Conservation (phyloP, 37 sponge, comb jelly and placozoan species). For the Ianthella basta region DNA sequence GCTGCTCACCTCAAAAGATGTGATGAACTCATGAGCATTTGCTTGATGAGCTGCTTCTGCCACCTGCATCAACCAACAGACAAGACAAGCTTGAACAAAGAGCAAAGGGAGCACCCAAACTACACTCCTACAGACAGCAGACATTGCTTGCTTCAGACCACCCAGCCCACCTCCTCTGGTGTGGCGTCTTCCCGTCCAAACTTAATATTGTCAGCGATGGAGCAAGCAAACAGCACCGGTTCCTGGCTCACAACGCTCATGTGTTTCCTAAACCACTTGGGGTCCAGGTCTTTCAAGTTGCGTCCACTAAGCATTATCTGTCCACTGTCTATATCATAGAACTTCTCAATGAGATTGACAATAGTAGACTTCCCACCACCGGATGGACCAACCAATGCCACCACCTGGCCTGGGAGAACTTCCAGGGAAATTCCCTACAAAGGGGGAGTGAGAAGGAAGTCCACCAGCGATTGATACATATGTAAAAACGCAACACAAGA, state of each 20-base stretch:
- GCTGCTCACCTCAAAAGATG: conserved; percentile 77
- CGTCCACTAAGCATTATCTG: conserved; percentile 53
- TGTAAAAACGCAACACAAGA: conserved; percentile 15
- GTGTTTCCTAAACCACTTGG: conserved; percentile 71
- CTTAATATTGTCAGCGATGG: conserved; percentile 80
- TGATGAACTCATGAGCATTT: conserved; percentile 87
- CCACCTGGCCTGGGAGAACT: conserved; percentile 79
- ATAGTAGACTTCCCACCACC: conserved; percentile 90
- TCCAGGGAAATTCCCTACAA: conserved; percentile 64
- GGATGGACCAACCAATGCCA: conserved; percentile 89
- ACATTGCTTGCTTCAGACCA: neutral
- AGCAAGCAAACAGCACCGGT: conserved; percentile 84
- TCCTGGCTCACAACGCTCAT: conserved; percentile 87
- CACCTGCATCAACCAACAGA: conserved; percentile 51
- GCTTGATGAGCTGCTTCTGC: conserved; percentile 81
- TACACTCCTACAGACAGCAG: neutral
- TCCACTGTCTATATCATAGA: conserved; percentile 73
- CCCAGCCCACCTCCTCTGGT: conserved; percentile 50
- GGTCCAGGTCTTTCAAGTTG: conserved; percentile 67
- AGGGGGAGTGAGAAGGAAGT: neutral
- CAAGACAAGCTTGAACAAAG: neutral
- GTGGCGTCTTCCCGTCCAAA: conserved; percentile 79
- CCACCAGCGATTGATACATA: neutral
- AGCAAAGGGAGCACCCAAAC: neutral
- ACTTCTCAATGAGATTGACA: conserved; percentile 84